Evolutionary conservation across 2,797 vertebrate species (phyloP).

Genomic region (Emydoidea blandingii): DNA sequence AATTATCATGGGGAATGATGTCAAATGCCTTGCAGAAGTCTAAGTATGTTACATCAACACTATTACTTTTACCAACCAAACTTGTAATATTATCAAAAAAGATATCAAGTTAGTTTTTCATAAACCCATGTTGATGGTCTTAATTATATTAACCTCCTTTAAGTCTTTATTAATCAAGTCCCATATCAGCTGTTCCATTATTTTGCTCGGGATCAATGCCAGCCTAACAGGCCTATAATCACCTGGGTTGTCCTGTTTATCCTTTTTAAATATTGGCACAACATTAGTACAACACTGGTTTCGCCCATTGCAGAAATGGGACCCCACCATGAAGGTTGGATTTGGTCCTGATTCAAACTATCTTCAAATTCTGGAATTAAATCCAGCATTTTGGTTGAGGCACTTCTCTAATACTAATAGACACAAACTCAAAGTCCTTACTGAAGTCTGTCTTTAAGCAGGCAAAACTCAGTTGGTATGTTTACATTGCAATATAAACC

Average conservation of each 20-base stretch:
- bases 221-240: neutral
- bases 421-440: neutral
- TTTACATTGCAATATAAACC: neutral
- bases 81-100: neutral
- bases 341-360: neutral
- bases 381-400: neutral
- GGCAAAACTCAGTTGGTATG: neutral
- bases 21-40: neutral
- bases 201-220: neutral
- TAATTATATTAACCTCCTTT: neutral
- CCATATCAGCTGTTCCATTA: neutral
- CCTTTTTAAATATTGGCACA: neutral
- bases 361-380: neutral
- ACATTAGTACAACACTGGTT: neutral
- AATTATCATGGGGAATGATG: neutral
- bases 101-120: neutral
- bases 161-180: neutral
- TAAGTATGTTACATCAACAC: neutral
- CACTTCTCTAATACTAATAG: too few relatives aligned
- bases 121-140: neutral
- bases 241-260: neutral
- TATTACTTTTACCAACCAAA: neutral
- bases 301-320: neutral
- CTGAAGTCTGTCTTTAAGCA: neutral
- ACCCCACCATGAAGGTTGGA: neutral